Percentiles rank a stretch among this genome's conserved stretches.
These are phyloP conservation scores for Myathropa florea DNA, from an alignment of 2,888 invertebrate genomes.

Conservation along the genomic window DNA sequence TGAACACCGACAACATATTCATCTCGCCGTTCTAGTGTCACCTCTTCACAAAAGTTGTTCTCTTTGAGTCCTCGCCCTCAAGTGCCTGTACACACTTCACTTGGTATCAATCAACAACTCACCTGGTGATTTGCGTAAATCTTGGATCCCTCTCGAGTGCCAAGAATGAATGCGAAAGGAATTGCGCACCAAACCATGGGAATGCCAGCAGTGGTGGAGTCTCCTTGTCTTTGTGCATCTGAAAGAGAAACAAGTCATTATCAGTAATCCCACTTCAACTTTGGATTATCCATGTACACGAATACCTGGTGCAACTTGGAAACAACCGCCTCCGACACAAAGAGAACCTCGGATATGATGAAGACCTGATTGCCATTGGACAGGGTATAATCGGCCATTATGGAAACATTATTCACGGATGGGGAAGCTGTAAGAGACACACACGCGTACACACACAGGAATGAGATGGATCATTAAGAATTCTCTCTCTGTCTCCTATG, in stretches of 20 bases:
- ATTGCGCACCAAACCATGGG: constrained; percentile 85
- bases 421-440: constrained; percentile 80
- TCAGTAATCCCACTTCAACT: neutral
- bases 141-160: constrained; percentile 83
- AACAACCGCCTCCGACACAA: constrained; percentile 84
- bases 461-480: neutral
- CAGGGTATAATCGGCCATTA: constrained; percentile 84
- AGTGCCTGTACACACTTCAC: neutral
- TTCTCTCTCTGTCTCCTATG: neutral
- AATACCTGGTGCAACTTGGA: constrained; percentile 83
- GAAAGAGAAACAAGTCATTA: neutral
- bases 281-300: neutral
- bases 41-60: too few species aligned
- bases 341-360: constrained; percentile 84
- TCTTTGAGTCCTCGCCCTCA: too few species aligned
- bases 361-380: constrained; percentile 85
- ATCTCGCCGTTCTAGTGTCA: too few species aligned
- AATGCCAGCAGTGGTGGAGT: constrained; percentile 85
- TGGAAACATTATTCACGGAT: constrained; percentile 83
- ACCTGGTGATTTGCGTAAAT: constrained; percentile 83
- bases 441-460: neutral
- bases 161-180: constrained; percentile 84
- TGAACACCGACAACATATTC: too few species aligned
- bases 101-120: constrained; percentile 3
- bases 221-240: constrained; percentile 84